Evolutionary conservation across 1,140 invertebrate genomes (phyloP).

Genomic region (Dolichoris vasculosae): DNA sequence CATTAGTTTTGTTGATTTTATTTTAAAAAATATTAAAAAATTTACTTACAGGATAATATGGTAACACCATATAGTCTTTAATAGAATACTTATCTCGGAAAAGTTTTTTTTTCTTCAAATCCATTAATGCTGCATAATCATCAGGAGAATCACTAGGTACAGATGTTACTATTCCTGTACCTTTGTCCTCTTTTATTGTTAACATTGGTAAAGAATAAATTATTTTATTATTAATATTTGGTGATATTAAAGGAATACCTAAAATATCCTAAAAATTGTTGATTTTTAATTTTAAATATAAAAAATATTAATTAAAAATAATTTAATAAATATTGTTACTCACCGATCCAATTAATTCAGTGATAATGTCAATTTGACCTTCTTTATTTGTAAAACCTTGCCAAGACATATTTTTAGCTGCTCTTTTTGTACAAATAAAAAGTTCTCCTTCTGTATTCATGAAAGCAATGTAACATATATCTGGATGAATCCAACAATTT

Average conservation of each 20-base stretch:
- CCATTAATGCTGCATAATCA: slow-evolving; percentile 95
- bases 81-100: slow-evolving; percentile 96
- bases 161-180: slow-evolving; percentile 97
- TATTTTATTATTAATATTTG: slow-evolving; percentile 85
- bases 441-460: slow-evolving; percentile 81
- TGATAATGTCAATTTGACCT: slow-evolving; percentile 84
- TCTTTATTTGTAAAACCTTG: slow-evolving; percentile 92
- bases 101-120: slow-evolving; percentile 96
- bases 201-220: slow-evolving; percentile 98
- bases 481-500: slow-evolving; percentile 98
- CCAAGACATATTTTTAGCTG: slow-evolving; percentile 96
- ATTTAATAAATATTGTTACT: slow-evolving; percentile 37
- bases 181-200: slow-evolving; percentile 98
- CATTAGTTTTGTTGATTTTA: neutral
- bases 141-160: slow-evolving; percentile 99
- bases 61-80: slow-evolving; percentile 94
- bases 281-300: slow-evolving; percentile 9
- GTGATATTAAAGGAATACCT: slow-evolving; percentile 87
- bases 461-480: slow-evolving; percentile 94
- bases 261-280: slow-evolving; percentile 79
- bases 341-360: slow-evolving; percentile 84
- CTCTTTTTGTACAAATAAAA: slow-evolving; percentile 90
- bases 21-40: neutral
- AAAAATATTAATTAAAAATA: slow-evolving; percentile 12
- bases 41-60: slow-evolving; percentile 82